A percentile compares a stretch with the other conserved stretches of the same genome.
Conservation (phyloP, 92 coral and sea anemone species). For the Plumapathes pennacea region DNA sequence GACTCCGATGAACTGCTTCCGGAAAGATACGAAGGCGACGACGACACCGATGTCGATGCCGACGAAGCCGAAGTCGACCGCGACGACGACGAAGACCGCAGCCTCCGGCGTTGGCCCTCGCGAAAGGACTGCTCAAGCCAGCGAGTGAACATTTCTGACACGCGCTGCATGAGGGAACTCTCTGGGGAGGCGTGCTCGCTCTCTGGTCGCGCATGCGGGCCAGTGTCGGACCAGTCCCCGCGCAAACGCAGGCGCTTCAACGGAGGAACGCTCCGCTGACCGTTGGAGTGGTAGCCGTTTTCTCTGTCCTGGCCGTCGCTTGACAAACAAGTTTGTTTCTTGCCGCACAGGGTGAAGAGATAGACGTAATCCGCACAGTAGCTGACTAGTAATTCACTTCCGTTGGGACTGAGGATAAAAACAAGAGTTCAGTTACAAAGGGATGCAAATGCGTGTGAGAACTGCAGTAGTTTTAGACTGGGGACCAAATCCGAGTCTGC, state of each 20-base stretch:
- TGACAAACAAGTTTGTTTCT: constrained; percentile 29
- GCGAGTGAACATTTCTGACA: constrained; percentile 96
- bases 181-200: constrained; percentile 86
- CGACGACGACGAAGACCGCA: constrained; percentile 49
- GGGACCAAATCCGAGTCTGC: too few relatives aligned
- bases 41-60: constrained; percentile 49
- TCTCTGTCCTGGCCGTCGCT: constrained; percentile 22
- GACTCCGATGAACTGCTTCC: constrained; percentile 67
- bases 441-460: background rate
- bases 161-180: constrained; percentile 85
- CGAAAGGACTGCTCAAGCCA: constrained; percentile 97
- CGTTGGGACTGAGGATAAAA: constrained; percentile 64
- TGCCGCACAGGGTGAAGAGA: constrained; percentile 65
- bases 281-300: constrained; percentile 49
- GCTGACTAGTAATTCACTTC: constrained; percentile 87
- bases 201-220: constrained; percentile 98
- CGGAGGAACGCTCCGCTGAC: constrained; percentile 72
- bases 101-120: constrained; percentile 74
- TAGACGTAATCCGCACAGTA: constrained; percentile 96
- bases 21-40: constrained; percentile 46
- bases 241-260: constrained; percentile 89
- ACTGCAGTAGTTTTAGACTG: background rate
- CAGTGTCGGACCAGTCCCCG: constrained; percentile 99
- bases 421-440: background rate
- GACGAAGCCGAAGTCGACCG: constrained; percentile 34